Conservation (phyloP, 2,113 vertebrate species). For the Semnornis frantzii region DNA sequence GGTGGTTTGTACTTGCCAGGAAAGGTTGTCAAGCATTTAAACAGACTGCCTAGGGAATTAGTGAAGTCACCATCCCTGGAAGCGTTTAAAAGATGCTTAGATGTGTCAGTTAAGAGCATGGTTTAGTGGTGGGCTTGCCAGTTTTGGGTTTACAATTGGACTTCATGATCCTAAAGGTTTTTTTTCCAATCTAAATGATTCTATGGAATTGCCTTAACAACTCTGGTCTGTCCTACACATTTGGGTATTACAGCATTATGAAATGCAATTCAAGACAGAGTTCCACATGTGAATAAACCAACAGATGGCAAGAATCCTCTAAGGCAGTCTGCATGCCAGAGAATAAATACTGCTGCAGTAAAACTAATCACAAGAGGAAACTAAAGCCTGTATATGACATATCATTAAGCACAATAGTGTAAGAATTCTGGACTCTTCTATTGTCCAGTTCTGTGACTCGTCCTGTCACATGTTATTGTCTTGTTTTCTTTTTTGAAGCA, state of each 20-base stretch:
- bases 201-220: neutral
- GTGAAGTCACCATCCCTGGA: neutral
- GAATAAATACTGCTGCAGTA: slow-evolving; percentile 43
- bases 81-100: neutral
- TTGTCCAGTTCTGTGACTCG: neutral
- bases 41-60: neutral
- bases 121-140: neutral
- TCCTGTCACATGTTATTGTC: neutral
- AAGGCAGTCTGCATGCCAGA: slow-evolving; percentile 26
- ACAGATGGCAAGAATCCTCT: slow-evolving; percentile 61
- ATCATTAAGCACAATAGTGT: slow-evolving; percentile 24
- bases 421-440: neutral
- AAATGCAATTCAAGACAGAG: slow-evolving; percentile 2
- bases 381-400: slow-evolving; percentile 12
- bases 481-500: neutral
- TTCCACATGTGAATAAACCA: slow-evolving; percentile 36
- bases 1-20: no score
- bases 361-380: slow-evolving; percentile 52
- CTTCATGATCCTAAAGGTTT: no score
- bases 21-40: neutral
- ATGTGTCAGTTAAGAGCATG: neutral
- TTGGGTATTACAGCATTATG: neutral
- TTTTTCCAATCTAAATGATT: neutral
- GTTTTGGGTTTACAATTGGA: neutral
- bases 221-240: neutral